Evolutionary conservation across 1,140 invertebrate genomes (phyloP).

Genomic region (Nomia melanderi): DNA sequence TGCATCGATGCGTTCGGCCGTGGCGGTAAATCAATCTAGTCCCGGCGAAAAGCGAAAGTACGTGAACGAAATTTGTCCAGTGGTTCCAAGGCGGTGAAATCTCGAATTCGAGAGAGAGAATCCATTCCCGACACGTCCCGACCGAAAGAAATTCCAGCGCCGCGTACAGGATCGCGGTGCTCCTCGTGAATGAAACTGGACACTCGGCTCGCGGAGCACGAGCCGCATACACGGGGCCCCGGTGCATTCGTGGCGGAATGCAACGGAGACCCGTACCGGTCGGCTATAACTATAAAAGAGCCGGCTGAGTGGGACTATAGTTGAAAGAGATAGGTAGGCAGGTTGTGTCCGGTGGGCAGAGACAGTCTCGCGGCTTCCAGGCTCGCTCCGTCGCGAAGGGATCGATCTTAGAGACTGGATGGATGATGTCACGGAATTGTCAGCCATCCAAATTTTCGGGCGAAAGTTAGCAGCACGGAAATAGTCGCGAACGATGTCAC

Average conservation of each 20-base stretch:
- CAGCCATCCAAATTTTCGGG: conserved; percentile 18
- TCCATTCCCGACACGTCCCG: conserved; percentile 36
- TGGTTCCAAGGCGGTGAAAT: background rate
- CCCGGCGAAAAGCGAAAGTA: too few species aligned
- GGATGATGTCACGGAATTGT: conserved; percentile 27
- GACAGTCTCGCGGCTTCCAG: conserved; percentile 43
- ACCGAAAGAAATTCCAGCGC: conserved; percentile 51
- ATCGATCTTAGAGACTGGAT: background rate
- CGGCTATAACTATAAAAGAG: conserved; percentile 41
- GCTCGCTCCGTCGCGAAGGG: background rate
- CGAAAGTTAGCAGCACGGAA: conserved; percentile 10
- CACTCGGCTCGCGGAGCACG: conserved; percentile 57
- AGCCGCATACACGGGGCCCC: conserved; percentile 29
- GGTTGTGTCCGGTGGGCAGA: conserved; percentile 41
- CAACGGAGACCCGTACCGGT: conserved; percentile 64
- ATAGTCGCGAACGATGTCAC: conserved; percentile 37
- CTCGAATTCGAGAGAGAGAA: conserved; percentile 31
- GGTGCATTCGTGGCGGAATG: conserved; percentile 52
- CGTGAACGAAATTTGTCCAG: too few species aligned
- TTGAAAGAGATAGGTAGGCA: conserved; percentile 26
- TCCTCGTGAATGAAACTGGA: conserved; percentile 74
- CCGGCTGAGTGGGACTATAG: conserved; percentile 12
- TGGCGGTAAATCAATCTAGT: too few species aligned
- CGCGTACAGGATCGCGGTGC: conserved; percentile 45
- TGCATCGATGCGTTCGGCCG: too few species aligned